Conservation (phyloP, 2,888 invertebrate genomes). For the Glomeris marginata region DNA sequence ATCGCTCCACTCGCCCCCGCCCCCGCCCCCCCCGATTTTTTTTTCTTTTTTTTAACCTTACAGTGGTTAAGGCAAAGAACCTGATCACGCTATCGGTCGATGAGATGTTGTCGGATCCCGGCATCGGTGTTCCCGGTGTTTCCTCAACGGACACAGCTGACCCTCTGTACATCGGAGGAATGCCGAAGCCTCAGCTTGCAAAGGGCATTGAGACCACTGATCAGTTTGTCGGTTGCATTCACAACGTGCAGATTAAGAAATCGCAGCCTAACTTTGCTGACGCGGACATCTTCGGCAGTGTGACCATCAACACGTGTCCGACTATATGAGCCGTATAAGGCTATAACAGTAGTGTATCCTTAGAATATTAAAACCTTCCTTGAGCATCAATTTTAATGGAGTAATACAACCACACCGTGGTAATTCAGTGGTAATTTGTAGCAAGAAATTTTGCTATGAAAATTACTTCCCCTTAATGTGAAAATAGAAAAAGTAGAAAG, state of each 20-base stretch:
- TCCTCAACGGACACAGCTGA: constrained; percentile 63
- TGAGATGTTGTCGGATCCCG: constrained; percentile 54
- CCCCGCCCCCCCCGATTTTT: too few species aligned
- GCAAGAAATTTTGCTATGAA: too few species aligned
- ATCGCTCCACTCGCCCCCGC: not conserved
- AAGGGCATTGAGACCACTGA: constrained; percentile 53
- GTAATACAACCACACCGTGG: too few species aligned
- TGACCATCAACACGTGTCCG: constrained; percentile 65
- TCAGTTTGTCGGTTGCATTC: constrained; percentile 61
- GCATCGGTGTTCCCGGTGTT: constrained; percentile 42
- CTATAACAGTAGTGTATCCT: too few species aligned
- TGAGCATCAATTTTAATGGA: too few species aligned
- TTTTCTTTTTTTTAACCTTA: constrained; percentile 17
- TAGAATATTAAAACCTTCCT: too few species aligned
- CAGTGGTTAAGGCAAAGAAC: constrained; percentile 78
- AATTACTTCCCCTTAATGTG: too few species aligned
- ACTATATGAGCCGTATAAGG: constrained; percentile 54
- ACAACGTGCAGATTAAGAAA: constrained; percentile 28
- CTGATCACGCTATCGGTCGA: constrained; percentile 77
- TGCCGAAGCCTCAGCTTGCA: constrained; percentile 39
- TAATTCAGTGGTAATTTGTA: too few species aligned
- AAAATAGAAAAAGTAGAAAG: too few species aligned
- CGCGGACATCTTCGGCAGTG: constrained; percentile 50
- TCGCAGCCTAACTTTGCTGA: constrained; percentile 35
- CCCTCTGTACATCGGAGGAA: constrained; percentile 81